Percentiles rank a stretch among this genome's conserved stretches.
These are phyloP conservation scores for Calliopsis andreniformis DNA, from an alignment of 1,140 invertebrate genomes.

Conservation along the genomic window DNA sequence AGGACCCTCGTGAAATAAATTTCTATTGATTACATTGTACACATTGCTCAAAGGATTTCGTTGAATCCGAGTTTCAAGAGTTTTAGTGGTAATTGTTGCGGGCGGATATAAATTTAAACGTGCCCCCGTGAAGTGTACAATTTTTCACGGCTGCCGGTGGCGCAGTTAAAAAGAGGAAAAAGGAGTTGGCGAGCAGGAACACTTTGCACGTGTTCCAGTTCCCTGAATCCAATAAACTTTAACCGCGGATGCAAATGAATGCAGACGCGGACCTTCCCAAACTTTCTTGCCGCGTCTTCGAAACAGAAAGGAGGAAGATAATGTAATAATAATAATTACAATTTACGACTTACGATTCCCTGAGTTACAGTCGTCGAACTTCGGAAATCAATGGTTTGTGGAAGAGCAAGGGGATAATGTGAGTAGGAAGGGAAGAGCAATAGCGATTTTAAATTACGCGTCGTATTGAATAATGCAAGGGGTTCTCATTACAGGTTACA, in stretches of 20 bases:
- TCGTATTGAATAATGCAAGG: too few species aligned
- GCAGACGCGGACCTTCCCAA: conserved; percentile 40
- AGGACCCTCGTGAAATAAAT: background rate
- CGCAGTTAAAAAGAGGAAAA: conserved; percentile 26
- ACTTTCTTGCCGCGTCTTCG: conserved; percentile 21
- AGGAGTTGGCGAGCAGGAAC: conserved; percentile 20
- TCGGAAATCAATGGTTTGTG: conserved; percentile 17
- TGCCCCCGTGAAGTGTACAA: background rate
- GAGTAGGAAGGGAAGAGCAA: background rate
- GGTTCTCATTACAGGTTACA: too few species aligned
- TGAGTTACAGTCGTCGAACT: background rate
- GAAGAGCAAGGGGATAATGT: background rate
- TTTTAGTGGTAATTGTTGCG: conserved; percentile 7
- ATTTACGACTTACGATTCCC: conserved; percentile 26
- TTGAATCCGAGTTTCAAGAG: background rate
- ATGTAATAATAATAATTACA: conserved; percentile 37
- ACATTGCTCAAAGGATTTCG: background rate
- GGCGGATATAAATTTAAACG: conserved; percentile 11
- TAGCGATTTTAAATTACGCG: conserved; percentile 9
- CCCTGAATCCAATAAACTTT: conserved; percentile 56
- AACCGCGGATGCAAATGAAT: conserved; percentile 59
- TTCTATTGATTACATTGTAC: background rate
- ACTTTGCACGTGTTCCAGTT: conserved; percentile 54
- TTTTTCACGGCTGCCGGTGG: conserved; percentile 17
- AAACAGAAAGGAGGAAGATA: background rate